A percentile compares a stretch with the other conserved stretches of the same genome.
Conservation (phyloP, 2,797 vertebrate species). For the Myioborus miniatus region DNA sequence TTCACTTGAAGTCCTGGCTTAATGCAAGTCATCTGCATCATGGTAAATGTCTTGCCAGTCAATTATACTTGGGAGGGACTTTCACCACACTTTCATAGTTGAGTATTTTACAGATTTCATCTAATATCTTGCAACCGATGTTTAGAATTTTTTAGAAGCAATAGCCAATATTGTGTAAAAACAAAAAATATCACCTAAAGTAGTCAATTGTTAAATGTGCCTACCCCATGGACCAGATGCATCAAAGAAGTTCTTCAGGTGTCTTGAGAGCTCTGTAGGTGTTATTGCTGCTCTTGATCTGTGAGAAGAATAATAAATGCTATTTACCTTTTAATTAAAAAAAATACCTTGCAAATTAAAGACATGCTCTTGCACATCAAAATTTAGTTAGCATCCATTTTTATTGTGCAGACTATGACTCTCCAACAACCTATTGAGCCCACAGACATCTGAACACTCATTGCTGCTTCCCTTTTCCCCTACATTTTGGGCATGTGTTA, state of each 20-base stretch:
- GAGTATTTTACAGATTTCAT: not conserved
- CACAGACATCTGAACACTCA: not conserved
- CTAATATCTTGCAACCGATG: not conserved
- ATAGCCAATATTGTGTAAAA: conserved; percentile 46
- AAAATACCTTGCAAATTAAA: conserved; percentile 77
- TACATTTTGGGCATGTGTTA: conserved; percentile 11
- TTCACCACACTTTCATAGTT: not conserved
- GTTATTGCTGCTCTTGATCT: conserved; percentile 65
- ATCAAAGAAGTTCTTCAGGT: conserved; percentile 61
- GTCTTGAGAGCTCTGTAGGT: conserved; percentile 64
- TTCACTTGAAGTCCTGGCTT: not conserved
- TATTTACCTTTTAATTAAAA: conserved; percentile 83
- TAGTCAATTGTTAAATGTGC: conserved; percentile 30
- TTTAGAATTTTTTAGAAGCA: conserved; percentile 41
- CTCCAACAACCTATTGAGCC: conserved; percentile 24
- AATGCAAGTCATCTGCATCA: not conserved
- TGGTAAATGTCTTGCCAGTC: not conserved
- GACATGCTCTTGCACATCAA: conserved; percentile 75
- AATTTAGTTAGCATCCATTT: conserved; percentile 72
- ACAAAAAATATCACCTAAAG: not conserved
- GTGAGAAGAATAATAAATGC: conserved; percentile 74
- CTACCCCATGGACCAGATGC: conserved; percentile 48
- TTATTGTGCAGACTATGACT: conserved; percentile 64
- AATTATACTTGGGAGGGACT: not conserved
- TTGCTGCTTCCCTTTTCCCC: not conserved